phyloP scores from a whole-genome alignment of 2,797 vertebrate genomes.

The Mus spretus region DNA sequence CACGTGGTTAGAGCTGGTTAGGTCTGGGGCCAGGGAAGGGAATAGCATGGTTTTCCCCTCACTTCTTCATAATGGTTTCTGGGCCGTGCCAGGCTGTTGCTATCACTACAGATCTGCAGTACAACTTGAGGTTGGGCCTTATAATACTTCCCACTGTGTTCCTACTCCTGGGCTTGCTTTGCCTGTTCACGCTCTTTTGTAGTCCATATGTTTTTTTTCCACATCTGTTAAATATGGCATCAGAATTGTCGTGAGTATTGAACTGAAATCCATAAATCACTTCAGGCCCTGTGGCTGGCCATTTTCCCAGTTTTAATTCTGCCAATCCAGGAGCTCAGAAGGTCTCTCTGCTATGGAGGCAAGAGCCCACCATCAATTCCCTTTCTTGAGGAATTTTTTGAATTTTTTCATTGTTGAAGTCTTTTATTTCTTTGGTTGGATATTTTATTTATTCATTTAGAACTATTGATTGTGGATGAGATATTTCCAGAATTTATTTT shows the following conservation, averaged over 20 bases:
- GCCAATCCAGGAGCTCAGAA: neutral
- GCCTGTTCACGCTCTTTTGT: neutral
- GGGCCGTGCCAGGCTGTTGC: too few species aligned
- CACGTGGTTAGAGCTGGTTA: neutral
- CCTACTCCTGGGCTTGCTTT: neutral
- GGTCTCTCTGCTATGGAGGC: neutral
- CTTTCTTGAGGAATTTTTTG: neutral
- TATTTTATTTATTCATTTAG: neutral
- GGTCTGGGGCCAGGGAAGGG: neutral
- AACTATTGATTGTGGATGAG: neutral
- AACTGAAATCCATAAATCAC: neutral
- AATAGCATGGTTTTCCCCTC: neutral
- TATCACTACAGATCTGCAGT: neutral
- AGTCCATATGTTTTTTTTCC: neutral
- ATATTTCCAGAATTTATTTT: neutral
- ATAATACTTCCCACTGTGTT: neutral
- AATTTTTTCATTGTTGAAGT: neutral
- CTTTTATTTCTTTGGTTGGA: neutral
- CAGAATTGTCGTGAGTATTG: neutral
- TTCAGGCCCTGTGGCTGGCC: neutral
- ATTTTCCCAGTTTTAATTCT: neutral
- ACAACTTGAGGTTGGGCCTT: neutral
- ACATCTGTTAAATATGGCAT: neutral
- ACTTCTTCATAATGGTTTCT: slow-evolving; percentile 12
- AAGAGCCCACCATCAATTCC: neutral